These are phyloP conservation scores for Scrobipalpa costella DNA, from an alignment of 2,888 invertebrate species.

Conservation along the genomic window DNA sequence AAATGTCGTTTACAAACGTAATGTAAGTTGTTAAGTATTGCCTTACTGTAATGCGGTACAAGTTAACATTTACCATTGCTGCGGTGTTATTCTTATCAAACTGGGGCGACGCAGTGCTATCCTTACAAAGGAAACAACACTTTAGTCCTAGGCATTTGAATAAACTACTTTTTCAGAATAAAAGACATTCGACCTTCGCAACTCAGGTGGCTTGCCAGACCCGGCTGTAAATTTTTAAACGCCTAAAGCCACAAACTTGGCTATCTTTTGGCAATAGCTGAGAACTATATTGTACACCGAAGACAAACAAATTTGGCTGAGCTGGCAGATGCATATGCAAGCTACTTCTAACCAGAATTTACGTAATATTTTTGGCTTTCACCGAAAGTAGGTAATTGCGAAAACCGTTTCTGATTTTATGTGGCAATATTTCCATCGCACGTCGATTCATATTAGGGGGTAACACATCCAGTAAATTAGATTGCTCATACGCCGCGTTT, in stretches of 20 bases:
- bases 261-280: slow-evolving; percentile 10
- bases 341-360: neutral
- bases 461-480: slow-evolving; percentile 6
- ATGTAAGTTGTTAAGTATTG: slow-evolving; percentile 4
- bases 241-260: slow-evolving; percentile 3
- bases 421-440: slow-evolving; percentile 13
- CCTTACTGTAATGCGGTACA: slow-evolving; percentile 24
- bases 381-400: neutral
- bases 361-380: slow-evolving; percentile 10
- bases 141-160: too few relatives aligned
- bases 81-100: neutral
- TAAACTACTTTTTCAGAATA: neutral
- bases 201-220: neutral
- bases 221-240: neutral
- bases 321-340: neutral
- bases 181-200: neutral
- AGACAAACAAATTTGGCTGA: slow-evolving; percentile 4
- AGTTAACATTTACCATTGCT: slow-evolving; percentile 25
- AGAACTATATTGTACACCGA: neutral
- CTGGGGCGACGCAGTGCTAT: neutral
- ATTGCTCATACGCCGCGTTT: slow-evolving; percentile 14
- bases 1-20: slow-evolving; percentile 9
- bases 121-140: neutral
- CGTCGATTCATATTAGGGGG: slow-evolving; percentile 21
- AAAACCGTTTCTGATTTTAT: slow-evolving; percentile 3